Conservation (phyloP, 2,113 vertebrate species). For the Cyprinus carpio region DNA sequence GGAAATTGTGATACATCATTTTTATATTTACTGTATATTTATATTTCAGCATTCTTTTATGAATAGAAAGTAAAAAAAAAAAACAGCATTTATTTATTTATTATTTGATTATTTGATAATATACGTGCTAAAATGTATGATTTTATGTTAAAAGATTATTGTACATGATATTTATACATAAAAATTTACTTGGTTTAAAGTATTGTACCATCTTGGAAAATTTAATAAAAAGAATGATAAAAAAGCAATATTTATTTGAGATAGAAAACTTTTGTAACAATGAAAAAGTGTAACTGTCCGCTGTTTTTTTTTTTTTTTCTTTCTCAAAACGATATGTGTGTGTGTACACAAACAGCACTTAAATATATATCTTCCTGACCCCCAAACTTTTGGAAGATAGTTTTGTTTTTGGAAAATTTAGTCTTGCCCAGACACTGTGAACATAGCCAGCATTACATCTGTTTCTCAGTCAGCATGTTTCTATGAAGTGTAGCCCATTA, state of each 20-base stretch:
- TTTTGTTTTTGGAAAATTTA: background rate
- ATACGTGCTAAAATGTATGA: too few relatives aligned
- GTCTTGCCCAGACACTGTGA: background rate
- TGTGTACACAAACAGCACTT: too few relatives aligned
- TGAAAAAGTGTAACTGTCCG: background rate
- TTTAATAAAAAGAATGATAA: too few relatives aligned
- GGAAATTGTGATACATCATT: background rate
- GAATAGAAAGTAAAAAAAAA: background rate
- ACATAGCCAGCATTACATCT: background rate
- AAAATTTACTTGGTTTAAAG: too few relatives aligned
- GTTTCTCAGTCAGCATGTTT: background rate
- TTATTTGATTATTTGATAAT: too few relatives aligned
- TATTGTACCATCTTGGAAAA: too few relatives aligned
- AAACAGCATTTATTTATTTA: background rate
- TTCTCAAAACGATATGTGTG: too few relatives aligned
- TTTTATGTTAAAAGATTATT: too few relatives aligned
- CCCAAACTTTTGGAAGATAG: background rate
- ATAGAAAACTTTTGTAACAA: background rate
- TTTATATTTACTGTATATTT: background rate
- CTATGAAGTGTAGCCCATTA: constrained; percentile 18
- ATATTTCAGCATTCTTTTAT: background rate
- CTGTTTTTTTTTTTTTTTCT: too few relatives aligned
- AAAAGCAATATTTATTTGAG: too few relatives aligned
- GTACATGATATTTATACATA: too few relatives aligned
- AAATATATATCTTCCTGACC: background rate